phyloP scores from a whole-genome alignment of 2,797 vertebrate species.

The Leptatherina wallacei region DNA sequence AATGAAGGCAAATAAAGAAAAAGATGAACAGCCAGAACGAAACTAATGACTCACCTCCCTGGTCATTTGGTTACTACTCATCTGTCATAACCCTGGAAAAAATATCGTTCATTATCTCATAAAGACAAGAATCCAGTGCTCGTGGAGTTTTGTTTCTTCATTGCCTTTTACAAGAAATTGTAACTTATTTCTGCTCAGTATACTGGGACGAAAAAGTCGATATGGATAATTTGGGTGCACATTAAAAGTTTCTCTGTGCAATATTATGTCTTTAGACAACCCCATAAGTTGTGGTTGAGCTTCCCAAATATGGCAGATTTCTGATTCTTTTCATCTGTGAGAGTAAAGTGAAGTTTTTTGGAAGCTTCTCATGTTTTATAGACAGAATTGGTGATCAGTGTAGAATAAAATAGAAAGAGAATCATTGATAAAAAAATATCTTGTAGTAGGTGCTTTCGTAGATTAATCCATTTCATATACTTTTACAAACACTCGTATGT shows the following conservation, averaged over 20 bases:
- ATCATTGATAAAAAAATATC: too few species aligned
- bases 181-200: neutral
- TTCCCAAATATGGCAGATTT: neutral
- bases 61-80: neutral
- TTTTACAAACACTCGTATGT: too few species aligned
- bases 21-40: neutral
- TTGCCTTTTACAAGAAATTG: neutral
- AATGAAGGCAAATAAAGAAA: slow-evolving; percentile 1
- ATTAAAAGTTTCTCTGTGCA: too few species aligned
- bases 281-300: neutral
- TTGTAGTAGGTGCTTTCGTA: too few species aligned
- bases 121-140: neutral
- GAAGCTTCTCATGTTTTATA: neutral
- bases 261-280: too few species aligned
- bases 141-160: neutral
- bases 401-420: neutral
- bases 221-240: too few species aligned
- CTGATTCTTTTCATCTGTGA: neutral
- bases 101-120: neutral
- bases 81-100: neutral
- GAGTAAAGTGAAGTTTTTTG: neutral
- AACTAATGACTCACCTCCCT: neutral
- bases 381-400: neutral
- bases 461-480: too few species aligned
- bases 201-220: neutral